phyloP scores from a whole-genome alignment of 2,888 invertebrate genomes.

The Epinotia brunnichana region DNA sequence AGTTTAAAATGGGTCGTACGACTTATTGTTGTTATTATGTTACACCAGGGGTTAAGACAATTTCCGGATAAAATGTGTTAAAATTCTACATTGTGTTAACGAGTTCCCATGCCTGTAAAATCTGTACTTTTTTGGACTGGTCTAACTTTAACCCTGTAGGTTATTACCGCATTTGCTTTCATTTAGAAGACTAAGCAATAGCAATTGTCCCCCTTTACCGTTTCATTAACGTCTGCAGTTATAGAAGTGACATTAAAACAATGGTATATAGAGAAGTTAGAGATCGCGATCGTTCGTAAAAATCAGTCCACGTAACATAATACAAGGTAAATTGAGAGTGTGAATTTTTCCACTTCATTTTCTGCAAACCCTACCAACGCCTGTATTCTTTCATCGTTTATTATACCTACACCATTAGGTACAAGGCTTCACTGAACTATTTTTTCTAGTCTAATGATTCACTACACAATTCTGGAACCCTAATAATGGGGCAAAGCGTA shows the following conservation, averaged over 20 bases:
- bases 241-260: too few species aligned
- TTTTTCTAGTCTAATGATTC: constrained; percentile 26
- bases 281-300: background rate
- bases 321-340: background rate
- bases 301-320: background rate
- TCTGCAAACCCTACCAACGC: background rate
- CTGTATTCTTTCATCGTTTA: background rate
- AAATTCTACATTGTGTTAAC: too few species aligned
- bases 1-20: background rate
- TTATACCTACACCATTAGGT: background rate
- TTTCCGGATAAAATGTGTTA: too few species aligned
- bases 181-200: too few species aligned
- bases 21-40: background rate
- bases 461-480: constrained; percentile 17
- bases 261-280: too few species aligned
- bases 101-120: too few species aligned
- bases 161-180: too few species aligned
- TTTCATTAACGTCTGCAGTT: too few species aligned
- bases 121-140: too few species aligned
- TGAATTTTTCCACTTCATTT: background rate
- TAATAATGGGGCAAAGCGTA: constrained; percentile 8
- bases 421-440: constrained; percentile 23
- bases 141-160: too few species aligned
- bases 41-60: too few species aligned
- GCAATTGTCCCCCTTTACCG: too few species aligned